These are phyloP conservation scores for Alligator sinensis DNA, from an alignment of 2,113 vertebrate genomes.

Conservation along the genomic window DNA sequence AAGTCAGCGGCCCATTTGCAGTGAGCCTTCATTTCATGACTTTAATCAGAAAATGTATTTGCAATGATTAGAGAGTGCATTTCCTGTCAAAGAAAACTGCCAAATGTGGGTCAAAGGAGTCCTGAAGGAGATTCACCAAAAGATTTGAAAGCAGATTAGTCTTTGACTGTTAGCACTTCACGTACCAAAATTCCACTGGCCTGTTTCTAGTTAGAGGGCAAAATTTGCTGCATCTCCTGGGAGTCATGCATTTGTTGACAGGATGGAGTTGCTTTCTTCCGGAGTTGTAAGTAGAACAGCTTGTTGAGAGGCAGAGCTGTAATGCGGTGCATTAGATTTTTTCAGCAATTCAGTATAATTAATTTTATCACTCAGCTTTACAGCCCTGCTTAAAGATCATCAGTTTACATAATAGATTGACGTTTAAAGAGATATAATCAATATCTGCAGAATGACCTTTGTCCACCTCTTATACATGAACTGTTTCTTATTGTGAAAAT, in stretches of 20 bases:
- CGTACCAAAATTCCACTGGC: background rate
- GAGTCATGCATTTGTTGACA: background rate
- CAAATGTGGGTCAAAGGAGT: background rate
- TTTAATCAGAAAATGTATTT: background rate
- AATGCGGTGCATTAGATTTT: too few species aligned
- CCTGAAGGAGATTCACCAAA: background rate
- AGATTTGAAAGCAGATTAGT: fast-evolving
- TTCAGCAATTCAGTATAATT: background rate
- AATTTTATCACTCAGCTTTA: background rate
- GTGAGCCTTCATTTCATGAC: background rate
- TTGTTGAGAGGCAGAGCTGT: background rate
- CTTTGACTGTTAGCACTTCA: background rate
- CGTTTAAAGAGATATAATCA: background rate
- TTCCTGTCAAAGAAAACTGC: too few species aligned
- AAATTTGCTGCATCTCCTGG: background rate
- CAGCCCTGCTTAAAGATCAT: background rate
- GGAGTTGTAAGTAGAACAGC: background rate
- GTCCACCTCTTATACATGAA: background rate
- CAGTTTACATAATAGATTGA: slow-evolving; percentile 7
- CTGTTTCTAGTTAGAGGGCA: background rate
- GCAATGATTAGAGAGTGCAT: background rate
- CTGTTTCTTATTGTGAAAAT: background rate
- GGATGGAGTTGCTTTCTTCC: background rate
- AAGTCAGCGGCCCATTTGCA: too few species aligned
- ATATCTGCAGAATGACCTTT: background rate